phyloP scores from a whole-genome alignment of 2,113 vertebrate genomes.

The Oryzias melastigma region DNA sequence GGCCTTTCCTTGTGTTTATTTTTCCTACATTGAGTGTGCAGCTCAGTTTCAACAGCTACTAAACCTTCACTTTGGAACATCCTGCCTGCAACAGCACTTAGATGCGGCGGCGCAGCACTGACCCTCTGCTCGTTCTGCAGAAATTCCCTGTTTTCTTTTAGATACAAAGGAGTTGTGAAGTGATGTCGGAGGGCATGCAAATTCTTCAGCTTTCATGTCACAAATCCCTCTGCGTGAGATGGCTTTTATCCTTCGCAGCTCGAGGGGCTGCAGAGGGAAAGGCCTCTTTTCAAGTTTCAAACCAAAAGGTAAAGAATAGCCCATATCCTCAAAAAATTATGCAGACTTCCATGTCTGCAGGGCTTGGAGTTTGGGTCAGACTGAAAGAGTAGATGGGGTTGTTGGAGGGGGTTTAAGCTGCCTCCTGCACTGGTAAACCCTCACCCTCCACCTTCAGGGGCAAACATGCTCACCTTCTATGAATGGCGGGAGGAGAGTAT shows the following conservation, averaged over 20 bases:
- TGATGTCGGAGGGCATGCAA: conserved; percentile 50
- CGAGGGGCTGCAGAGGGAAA: conserved; percentile 9
- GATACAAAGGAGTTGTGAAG: conserved; percentile 54
- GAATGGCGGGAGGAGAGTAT: conserved; percentile 39
- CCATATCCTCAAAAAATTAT: conserved; percentile 52
- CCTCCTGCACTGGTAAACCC: conserved; percentile 30
- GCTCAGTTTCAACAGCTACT: conserved; percentile 69
- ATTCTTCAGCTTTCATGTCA: conserved; percentile 49
- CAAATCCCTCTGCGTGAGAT: conserved; percentile 51
- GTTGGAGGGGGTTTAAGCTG: conserved; percentile 18
- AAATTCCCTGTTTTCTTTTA: conserved; percentile 39
- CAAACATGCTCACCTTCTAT: conserved; percentile 57
- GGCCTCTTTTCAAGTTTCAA: conserved; percentile 48
- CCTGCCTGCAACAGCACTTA: conserved; percentile 56
- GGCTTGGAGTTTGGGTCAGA: conserved; percentile 42
- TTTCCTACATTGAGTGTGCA: conserved; percentile 69
- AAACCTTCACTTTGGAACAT: conserved; percentile 67
- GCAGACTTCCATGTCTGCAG: conserved; percentile 54
- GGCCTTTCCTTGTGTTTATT: conserved; percentile 68
- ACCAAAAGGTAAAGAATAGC: conserved; percentile 35
- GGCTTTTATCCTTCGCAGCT: conserved; percentile 40
- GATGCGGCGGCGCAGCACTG: conserved; percentile 39
- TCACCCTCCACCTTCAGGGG: conserved; percentile 38
- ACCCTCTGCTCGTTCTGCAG: conserved; percentile 50
- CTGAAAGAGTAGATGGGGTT: conserved; percentile 36